These are phyloP conservation scores for Ictalurus furcatus DNA, from an alignment of 2,113 vertebrate species.

Conservation along the genomic window DNA sequence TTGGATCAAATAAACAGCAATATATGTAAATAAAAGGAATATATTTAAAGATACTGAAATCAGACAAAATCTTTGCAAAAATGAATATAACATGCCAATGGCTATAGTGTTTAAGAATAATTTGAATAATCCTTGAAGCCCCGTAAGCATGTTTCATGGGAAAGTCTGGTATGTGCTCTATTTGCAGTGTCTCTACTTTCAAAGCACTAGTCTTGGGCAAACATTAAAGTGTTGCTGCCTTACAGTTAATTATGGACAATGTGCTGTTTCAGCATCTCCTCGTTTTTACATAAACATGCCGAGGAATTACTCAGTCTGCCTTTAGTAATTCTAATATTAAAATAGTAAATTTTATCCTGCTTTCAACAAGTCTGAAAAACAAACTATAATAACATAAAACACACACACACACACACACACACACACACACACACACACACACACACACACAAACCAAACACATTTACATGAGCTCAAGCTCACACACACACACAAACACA, in stretches of 20 bases:
- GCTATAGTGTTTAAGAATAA: background rate
- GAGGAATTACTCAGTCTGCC: slow-evolving; percentile 6
- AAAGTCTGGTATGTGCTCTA: slow-evolving; percentile 10
- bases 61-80: background rate
- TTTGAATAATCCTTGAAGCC: background rate
- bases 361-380: slow-evolving; percentile 31
- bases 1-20: background rate
- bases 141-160: slow-evolving; percentile 4
- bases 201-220: slow-evolving; percentile 18
- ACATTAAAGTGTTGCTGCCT: slow-evolving; percentile 30
- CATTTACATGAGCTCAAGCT: background rate
- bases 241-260: slow-evolving; percentile 41
- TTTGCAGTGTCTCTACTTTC: slow-evolving; percentile 27
- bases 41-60: background rate
- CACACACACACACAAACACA: background rate
- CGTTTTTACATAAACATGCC: slow-evolving; percentile 7
- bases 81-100: background rate
- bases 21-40: background rate
- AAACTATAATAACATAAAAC: background rate
- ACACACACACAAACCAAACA: background rate
- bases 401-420: background rate
- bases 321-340: background rate
- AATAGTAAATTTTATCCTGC: background rate
- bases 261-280: slow-evolving; percentile 41
- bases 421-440: background rate